Evolutionary conservation across 2,113 vertebrate genomes (phyloP), one percentile per base, ranked within the genome.

Genomic region (Pelecanoides urinatrix): DNA sequence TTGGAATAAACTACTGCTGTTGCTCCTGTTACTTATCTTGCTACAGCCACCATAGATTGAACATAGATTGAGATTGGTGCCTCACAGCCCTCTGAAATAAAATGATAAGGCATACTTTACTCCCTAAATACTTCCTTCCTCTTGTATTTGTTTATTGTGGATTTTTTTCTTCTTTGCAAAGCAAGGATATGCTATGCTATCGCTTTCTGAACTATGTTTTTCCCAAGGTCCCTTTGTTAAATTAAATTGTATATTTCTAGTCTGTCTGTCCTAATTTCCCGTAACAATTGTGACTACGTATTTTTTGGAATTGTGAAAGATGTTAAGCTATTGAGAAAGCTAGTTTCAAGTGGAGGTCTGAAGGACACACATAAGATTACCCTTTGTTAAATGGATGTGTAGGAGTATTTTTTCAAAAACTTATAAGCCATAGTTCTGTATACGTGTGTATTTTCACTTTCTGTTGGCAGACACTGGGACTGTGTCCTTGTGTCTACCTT

Each of bases 271-370:
- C 34, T 72, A 50, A 27, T 19, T 76, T 18, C 27, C 44, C 4
- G 1, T n/a, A 87, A 34, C 6, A 75, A 22, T n/a, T 85, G 8
- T 1, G 2, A 16, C 47, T 58, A 2, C 2, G 1, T 0, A 0
- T 53, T 66, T 80, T 82, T 84, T 50, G 15, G 21, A 92, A 53
- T n/a, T 74, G 19, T 55, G 42, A n/a, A 59, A 52, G 22, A 38
- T 45, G 1, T 56, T 49, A 75, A 62, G 13, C 17, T n/a, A 2
- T 38, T 85, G 30, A 84, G 61, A 94, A 79, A 84, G 17, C 32
- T 44, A 25, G 4, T 56, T 87, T 72, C 21, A 36, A 21, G 21
- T 45, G 20, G 13, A 88, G 49, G 25, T 73, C 67, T 77, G 55
- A 88, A 34, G 20, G 38, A n/a, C 18, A 12, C 12, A 3, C 2